Percentiles rank a stretch among this genome's conserved stretches.
These are phyloP conservation scores for Guaruba guarouba DNA, from an alignment of 2,113 vertebrate species.

Conservation along the genomic window DNA sequence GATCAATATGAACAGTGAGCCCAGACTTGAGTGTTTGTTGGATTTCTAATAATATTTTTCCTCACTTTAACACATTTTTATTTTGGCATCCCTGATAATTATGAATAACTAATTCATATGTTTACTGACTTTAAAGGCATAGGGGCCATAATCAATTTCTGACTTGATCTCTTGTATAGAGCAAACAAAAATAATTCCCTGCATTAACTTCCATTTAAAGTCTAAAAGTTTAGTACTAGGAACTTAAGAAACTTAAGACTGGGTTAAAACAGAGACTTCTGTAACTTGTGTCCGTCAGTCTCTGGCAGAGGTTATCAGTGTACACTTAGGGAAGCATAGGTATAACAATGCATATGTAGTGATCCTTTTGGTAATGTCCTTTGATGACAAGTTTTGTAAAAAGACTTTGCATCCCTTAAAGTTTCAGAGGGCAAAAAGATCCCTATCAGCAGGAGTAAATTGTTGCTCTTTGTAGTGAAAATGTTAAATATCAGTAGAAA, in stretches of 20 bases:
- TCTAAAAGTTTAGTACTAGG: not conserved
- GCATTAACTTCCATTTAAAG: not conserved
- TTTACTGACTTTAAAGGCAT: not conserved
- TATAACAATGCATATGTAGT: not conserved
- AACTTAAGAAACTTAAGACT: not conserved
- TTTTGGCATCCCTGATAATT: not conserved
- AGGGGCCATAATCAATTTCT: not conserved
- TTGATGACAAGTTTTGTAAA: not conserved
- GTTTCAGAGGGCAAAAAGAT: not conserved
- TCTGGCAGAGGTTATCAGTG: not conserved
- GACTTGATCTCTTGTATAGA: not conserved
- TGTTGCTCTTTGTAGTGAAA: not conserved
- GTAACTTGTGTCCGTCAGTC: not conserved
- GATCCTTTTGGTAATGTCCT: not conserved
- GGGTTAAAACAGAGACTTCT: not conserved
- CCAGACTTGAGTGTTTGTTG: not conserved
- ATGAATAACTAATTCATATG: not conserved
- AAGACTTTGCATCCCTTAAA: not conserved
- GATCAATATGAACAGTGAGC: not conserved
- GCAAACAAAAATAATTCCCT: not conserved
- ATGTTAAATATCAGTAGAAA: not conserved
- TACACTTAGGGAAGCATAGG: not conserved
- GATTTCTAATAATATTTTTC: not conserved
- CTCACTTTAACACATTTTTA: not conserved
- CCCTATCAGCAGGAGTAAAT: not conserved